A percentile compares a stretch with the other conserved stretches of the same genome.
Evolutionary conservation across 2,888 invertebrate genomes (phyloP).

Genomic region (Thyatira batis): DNA sequence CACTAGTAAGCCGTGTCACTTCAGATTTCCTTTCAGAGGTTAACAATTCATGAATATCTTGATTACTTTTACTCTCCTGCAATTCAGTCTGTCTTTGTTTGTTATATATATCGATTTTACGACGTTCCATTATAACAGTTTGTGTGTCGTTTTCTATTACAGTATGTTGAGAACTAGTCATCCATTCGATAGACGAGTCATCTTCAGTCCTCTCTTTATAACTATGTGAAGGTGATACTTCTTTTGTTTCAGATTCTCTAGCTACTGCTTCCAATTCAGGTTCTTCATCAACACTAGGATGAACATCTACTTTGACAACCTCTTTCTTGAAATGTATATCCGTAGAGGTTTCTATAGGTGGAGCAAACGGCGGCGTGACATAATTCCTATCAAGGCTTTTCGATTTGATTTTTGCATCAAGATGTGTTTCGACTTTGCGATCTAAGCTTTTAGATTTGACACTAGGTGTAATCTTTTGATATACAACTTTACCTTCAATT

Average conservation of each 20-base stretch:
- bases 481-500: constrained; percentile 84
- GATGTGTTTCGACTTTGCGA: constrained; percentile 82
- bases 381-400: constrained; percentile 87
- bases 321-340: constrained; percentile 78
- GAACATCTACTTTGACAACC: constrained; percentile 75
- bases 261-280: constrained; percentile 35
- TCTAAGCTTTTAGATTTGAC: constrained; percentile 87
- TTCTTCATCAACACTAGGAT: constrained; percentile 60
- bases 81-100: constrained; percentile 78
- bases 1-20: constrained; percentile 81
- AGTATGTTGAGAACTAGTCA: constrained; percentile 70
- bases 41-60: constrained; percentile 59
- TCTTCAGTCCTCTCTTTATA: constrained; percentile 73
- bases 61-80: constrained; percentile 64
- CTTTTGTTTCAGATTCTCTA: constrained; percentile 46
- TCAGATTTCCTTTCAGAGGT: constrained; percentile 71
- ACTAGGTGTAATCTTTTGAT: constrained; percentile 77
- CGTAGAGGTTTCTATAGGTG: constrained; percentile 48
- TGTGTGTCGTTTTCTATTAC: constrained; percentile 82
- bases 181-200: constrained; percentile 76
- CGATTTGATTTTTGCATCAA: constrained; percentile 82
- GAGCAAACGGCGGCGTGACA: constrained; percentile 63
- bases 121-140: constrained; percentile 83
- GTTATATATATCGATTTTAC: constrained; percentile 84
- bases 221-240: constrained; percentile 64